Evolutionary conservation across 2,888 invertebrate species (phyloP).

Genomic region (Metalampra italica): DNA sequence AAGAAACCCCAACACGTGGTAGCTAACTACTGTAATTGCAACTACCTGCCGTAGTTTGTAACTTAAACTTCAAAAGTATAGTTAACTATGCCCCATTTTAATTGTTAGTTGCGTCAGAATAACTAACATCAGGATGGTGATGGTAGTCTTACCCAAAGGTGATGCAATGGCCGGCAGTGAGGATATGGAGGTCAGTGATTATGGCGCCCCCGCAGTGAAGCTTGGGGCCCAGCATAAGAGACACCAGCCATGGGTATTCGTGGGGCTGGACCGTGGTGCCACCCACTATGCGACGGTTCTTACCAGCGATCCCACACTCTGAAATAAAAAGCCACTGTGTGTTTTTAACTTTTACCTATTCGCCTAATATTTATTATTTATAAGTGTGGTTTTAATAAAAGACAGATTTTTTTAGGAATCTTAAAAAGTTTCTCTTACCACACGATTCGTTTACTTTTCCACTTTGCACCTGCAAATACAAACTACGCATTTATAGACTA

Average conservation of each 20-base stretch:
- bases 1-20: no score
- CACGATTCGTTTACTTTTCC: conserved; percentile 39
- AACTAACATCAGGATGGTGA: no score
- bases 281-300: conserved; percentile 75
- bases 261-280: conserved; percentile 70
- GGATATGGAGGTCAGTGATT: conserved; percentile 73
- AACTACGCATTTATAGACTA: background rate
- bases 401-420: no score
- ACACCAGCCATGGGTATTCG: conserved; percentile 77
- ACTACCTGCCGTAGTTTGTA: no score
- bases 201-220: conserved; percentile 79
- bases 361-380: no score
- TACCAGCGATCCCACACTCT: conserved; percentile 64
- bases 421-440: conserved; percentile 32
- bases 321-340: conserved; percentile 3
- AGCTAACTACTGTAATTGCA: no score
- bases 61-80: no score
- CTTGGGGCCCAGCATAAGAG: conserved; percentile 62
- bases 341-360: no score
- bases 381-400: no score
- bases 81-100: no score
- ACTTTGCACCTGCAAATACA: conserved; percentile 32
- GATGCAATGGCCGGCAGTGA: conserved; percentile 80
- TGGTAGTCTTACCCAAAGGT: conserved; percentile 61
- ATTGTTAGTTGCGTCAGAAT: no score